Base-by-base conservation (phyloP, 2,113 vertebrate species). In the Corapipo altera region DNA sequence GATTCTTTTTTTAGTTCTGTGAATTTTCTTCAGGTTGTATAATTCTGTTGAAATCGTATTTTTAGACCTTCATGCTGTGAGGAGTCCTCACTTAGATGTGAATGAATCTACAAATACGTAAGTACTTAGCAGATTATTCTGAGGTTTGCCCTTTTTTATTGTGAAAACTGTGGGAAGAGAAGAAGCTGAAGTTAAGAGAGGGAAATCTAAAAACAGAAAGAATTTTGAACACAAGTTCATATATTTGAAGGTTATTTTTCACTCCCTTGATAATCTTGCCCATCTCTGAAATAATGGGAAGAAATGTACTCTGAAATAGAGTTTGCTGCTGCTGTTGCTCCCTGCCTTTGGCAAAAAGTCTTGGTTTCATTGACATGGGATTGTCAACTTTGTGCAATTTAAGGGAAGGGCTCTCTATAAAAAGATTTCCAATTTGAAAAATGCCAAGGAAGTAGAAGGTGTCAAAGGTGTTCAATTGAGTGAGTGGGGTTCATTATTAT, bases 361-460 rank as follows among this genome's bases (percentile, higher is more conserved):
- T 57, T 86, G 30, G 26, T 78, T 89, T 85, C 66, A 21, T 12
- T 79, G 69, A 52, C 33, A 48, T 33, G 17, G 49, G 54, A 69
- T 59, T 77, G 13, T 48, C 28, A 72, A 54, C 59, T 84, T 91
- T 49, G 32, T 73, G 32, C 52, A 83, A 2, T 74, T 90, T 71
- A 54, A 86, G n/a, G 23, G 26, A 88, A 66, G 4, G 33, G 4
- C 52, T 70, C 9, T 72, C 49, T 88, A 52, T 67, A 48, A 88
- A 90, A 91, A 93, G 55, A 78, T 70, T 83, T 92, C 48, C 48
- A 59, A 52, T 61, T 37, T 84, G 52, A 83, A 95, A 91, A 91
- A 91, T 88, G 82, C 16, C 35, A 80, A 55, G 49, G 46, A 59
- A 91, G 33, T 75, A 89, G 64, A 85, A 89, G 12, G 8, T 78